These are phyloP conservation scores for Caenorhabditis sinica DNA, from an alignment of 2,888 invertebrate genomes.

Conservation along the genomic window DNA sequence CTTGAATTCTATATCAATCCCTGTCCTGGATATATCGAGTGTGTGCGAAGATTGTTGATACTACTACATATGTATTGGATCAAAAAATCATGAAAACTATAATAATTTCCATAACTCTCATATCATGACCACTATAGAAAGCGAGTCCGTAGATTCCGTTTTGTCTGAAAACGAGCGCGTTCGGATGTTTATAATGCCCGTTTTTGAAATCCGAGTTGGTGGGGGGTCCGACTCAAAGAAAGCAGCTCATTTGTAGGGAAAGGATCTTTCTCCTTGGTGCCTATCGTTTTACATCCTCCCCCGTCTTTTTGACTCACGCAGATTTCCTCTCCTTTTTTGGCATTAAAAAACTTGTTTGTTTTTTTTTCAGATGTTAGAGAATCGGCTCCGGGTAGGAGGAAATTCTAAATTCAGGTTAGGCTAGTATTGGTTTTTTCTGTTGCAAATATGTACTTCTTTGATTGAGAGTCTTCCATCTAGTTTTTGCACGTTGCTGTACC, in stretches of 20 bases:
- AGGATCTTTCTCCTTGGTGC: slow-evolving; percentile 50
- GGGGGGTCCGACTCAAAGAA: slow-evolving; percentile 41
- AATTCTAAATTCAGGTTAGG: not conserved
- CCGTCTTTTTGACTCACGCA: slow-evolving; percentile 53
- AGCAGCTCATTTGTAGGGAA: slow-evolving; percentile 61
- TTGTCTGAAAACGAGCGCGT: slow-evolving; percentile 32
- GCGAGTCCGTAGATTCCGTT: not conserved
- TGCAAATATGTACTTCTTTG: too few relatives aligned
- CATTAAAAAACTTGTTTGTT: slow-evolving; percentile 32
- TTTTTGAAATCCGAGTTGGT: slow-evolving; percentile 51
- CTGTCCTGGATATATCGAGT: not conserved
- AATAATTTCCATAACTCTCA: not conserved
- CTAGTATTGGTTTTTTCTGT: not conserved
- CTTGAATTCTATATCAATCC: not conserved
- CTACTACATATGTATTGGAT: too few relatives aligned
- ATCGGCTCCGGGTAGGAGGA: not conserved
- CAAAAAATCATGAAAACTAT: not conserved
- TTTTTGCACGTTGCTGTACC: too few relatives aligned
- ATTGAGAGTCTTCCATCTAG: too few relatives aligned
- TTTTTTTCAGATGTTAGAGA: not conserved
- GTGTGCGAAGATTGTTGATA: too few relatives aligned
- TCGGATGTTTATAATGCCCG: slow-evolving; percentile 47
- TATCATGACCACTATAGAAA: not conserved
- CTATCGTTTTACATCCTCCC: slow-evolving; percentile 67
- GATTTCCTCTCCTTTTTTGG: slow-evolving; percentile 35